Evolutionary conservation across 2,113 vertebrate genomes (phyloP).

Genomic region (Ammodramus savannarum): DNA sequence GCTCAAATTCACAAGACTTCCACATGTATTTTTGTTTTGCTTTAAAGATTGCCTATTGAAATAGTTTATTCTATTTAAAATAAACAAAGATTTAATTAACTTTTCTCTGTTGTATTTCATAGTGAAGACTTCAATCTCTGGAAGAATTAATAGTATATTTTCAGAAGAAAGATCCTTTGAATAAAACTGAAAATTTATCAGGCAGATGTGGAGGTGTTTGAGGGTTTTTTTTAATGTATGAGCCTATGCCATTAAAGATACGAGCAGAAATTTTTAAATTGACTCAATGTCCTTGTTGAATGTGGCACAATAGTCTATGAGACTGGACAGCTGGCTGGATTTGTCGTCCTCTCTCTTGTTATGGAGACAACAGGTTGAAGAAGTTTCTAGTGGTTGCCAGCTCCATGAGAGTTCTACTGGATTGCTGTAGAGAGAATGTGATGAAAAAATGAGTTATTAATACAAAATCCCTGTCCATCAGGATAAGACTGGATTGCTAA

Average conservation of each 20-base stretch:
- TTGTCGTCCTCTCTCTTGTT: not conserved
- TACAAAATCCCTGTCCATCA: not conserved
- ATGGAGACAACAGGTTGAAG: not conserved
- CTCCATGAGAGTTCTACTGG: not conserved
- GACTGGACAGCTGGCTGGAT: not conserved
- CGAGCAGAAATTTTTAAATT: not conserved
- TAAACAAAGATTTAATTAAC: not conserved
- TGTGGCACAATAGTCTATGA: not conserved
- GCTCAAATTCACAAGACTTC: not conserved
- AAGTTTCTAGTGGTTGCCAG: not conserved
- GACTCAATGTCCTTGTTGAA: not conserved
- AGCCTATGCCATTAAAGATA: not conserved
- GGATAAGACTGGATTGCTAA: not conserved
- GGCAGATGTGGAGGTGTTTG: not conserved
- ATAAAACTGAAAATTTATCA: not conserved
- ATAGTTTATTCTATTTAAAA: not conserved
- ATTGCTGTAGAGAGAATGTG: not conserved
- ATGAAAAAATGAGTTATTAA: not conserved
- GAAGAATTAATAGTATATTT: not conserved
- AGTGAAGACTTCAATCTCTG: not conserved
- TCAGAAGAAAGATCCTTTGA: not conserved
- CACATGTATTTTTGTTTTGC: not conserved
- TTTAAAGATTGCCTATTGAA: not conserved
- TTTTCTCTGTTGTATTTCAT: not conserved
- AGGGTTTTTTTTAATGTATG: not conserved